Base-by-base conservation (phyloP, 2,888 invertebrate genomes). In the Blera fallax region DNA sequence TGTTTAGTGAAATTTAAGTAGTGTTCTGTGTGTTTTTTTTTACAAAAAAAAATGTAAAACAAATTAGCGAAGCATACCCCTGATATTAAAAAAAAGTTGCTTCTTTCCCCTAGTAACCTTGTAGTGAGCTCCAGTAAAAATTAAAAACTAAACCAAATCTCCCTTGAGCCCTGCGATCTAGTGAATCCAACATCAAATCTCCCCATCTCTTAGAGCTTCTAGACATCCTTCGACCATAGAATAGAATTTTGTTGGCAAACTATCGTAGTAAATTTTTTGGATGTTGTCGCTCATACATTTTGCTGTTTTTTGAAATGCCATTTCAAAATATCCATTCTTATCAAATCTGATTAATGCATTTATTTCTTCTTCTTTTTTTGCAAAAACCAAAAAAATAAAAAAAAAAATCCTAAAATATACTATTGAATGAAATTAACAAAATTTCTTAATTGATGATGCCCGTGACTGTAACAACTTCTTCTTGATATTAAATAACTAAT, bases 281-380 rank as follows among this genome's bases (percentile, higher is more conserved):
- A 70, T 80, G 80, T 84, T 80, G 24, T 80, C 80, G 69, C 74
- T 84, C 69, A 80, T 74, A 77, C 76, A 34, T 52, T 73, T 67
- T 70, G 69, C 62, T 80, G 60, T 73, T 54, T 34, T 62, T 72
- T 77, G 81, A 85, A 70, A 80, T 81, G 85, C 45, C 64, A 69
- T 69, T 48, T 72, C 58, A 56, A 76, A 32, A 72, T 45, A 70
- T 24, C 40, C 60, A 77, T 67, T 80, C 54, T 58, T 76, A 80
- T 37, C 64, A 69, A 79, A 79, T 70, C 81, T 81, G 70, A 85
- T 67, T 81, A 85, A 85, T 72, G 81, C 76, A 85, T 81, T 72
- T 85, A 85, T 85, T 77, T 85, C 72, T 81, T 87, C 81, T 79
- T 84, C 74, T 83, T 84, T 80, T 87, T 83, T 87, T 78, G 70